Evolutionary conservation across 2,113 vertebrate genomes (phyloP), one percentile per base, ranked within the genome.

Genomic region (Chamaea fasciata): DNA sequence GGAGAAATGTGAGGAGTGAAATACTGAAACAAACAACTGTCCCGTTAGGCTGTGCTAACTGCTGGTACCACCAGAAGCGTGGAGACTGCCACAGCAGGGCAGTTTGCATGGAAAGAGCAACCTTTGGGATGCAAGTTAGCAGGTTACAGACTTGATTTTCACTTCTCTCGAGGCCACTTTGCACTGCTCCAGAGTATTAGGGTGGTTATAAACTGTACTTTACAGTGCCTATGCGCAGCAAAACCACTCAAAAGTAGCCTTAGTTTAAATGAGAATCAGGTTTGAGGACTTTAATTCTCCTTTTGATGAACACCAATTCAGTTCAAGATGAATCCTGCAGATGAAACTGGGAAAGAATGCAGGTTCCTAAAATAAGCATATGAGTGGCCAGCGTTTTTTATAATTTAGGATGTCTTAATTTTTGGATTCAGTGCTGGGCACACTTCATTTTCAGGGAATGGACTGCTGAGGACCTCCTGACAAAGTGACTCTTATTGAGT

Each of bases 391-490:
- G 64, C n/a, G 49, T 86, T 84, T 94, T 94, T 4, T 1, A 33
- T 86, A 70, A 96, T 94, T 94, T 81, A 92, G 69, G 65, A 69
- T 79, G 65, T 49, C 87, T 92, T 71, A 85, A 89, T 91, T 96
- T 90, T 89, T 87, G 86, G 83, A 94, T 82, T 49, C 60, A 64
- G 88, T 28, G 74, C 55, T 93, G 88, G 90, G 77, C 83, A 81
- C 64, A 53, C 73, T 88, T 96, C 76, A 93, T 75, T 87, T 87
- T 79, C 88, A 95, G 80, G 52, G 90, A 92, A 75, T 26, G 83
- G 95, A 87, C 92, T 6, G 4, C 78, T 2, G 9, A 97, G 92
- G 73, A 94, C 83, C 89, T 94, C 65, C 92, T 95, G 88, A 96
- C 90, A 90, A 94, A 92, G 75, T 83, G 83, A 71, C 60, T 81